Conservation (phyloP, 2,888 invertebrate genomes). For the Hirtodrosophila cameraria region DNA sequence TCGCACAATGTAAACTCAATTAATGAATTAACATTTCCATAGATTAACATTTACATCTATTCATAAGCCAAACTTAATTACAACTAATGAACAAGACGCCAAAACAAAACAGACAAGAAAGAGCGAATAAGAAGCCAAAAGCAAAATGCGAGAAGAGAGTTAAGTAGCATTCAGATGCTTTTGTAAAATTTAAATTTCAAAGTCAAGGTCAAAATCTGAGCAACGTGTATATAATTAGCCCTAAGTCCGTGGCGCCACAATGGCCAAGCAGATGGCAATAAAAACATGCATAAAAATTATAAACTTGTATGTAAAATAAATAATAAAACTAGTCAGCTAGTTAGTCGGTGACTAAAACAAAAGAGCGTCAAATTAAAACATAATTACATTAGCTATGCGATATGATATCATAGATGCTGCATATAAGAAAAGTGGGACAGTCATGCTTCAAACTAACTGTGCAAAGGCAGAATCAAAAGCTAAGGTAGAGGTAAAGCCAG, state of each 20-base stretch:
- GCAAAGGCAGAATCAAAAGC: constrained; percentile 19
- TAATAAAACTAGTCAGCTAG: constrained; percentile 23
- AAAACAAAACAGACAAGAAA: constrained; percentile 36
- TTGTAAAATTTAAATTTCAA: constrained; percentile 48
- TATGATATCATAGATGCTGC: constrained; percentile 1
- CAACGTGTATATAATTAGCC: constrained; percentile 37
- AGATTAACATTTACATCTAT: constrained; percentile 40
- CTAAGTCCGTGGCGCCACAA: constrained; percentile 27
- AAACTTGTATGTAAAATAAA: background rate
- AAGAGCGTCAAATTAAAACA: constrained; percentile 10
- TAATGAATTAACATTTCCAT: constrained; percentile 31
- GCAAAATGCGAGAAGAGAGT: constrained; percentile 21
- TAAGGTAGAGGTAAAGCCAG: too few species aligned
- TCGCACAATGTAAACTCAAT: constrained; percentile 31
- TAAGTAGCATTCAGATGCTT: constrained; percentile 3
- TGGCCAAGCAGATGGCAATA: constrained; percentile 14
- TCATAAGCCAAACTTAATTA: constrained; percentile 44
- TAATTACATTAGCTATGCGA: constrained; percentile 24
- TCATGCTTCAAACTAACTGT: constrained; percentile 13
- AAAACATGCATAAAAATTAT: constrained; percentile 26
- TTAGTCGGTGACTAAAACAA: constrained; percentile 10
- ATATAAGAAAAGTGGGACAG: constrained; percentile 39
- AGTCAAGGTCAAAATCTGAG: constrained; percentile 58
- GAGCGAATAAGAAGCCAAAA: constrained; percentile 21
- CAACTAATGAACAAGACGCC: constrained; percentile 31